These are phyloP conservation scores for Fabriciana adippe DNA, from an alignment of 2,888 invertebrate genomes.

Conservation along the genomic window DNA sequence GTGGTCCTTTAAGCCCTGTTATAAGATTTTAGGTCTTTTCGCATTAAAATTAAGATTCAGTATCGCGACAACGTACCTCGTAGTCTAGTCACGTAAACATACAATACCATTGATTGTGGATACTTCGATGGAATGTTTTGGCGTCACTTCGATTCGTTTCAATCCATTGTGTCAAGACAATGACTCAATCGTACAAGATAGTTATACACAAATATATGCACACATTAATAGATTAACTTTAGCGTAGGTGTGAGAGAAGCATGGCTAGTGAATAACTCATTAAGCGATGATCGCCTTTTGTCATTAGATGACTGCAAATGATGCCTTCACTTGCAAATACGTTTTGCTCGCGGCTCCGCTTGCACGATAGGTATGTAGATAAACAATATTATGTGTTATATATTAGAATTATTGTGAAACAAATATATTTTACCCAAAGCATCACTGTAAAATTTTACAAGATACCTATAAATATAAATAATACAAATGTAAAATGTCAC, in stretches of 20 bases:
- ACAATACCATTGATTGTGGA: conserved; percentile 52
- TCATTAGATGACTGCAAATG: background rate
- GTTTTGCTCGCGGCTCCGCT: no score
- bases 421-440: no score
- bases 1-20: conserved; percentile 1
- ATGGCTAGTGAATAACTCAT: background rate
- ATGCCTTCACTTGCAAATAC: background rate
- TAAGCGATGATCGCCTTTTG: background rate
- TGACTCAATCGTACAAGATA: conserved; percentile 42
- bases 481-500: no score
- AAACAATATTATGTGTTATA: no score
- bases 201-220: conserved; percentile 16
- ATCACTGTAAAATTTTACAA: no score
- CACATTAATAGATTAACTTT: conserved; percentile 14
- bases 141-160: conserved; percentile 51
- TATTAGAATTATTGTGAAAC: no score
- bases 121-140: conserved; percentile 53
- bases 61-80: conserved; percentile 25
- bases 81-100: conserved; percentile 51
- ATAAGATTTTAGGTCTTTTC: conserved; percentile 14
- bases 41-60: conserved; percentile 28
- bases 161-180: conserved; percentile 51
- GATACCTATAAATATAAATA: no score
- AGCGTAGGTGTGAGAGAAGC: background rate
- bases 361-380: background rate